These are phyloP conservation scores for Chloropsis hardwickii DNA, from an alignment of 2,113 vertebrate genomes.

Conservation along the genomic window DNA sequence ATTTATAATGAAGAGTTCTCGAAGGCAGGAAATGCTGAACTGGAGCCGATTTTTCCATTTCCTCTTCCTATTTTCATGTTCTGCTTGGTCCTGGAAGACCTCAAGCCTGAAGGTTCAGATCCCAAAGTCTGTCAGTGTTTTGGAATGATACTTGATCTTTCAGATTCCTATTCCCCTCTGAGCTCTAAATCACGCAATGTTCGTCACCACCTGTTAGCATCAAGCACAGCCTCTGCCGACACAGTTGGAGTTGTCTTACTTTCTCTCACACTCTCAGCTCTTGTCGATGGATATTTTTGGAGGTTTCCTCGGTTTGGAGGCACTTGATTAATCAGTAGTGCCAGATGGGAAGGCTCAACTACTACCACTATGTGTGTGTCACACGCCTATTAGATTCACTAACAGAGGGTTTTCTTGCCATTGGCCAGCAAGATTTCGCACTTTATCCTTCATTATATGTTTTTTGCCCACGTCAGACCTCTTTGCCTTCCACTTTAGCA, in stretches of 20 bases:
- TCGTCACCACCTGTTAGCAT: conserved; percentile 17
- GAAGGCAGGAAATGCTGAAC: neutral
- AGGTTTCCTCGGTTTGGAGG: conserved; percentile 5
- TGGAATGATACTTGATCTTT: conserved; percentile 54
- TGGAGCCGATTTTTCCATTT: neutral
- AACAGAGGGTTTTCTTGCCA: neutral
- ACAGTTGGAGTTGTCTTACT: conserved; percentile 39
- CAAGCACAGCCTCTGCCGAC: conserved; percentile 25
- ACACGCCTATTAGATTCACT: neutral
- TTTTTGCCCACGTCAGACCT: neutral
- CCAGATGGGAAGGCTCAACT: conserved; percentile 16
- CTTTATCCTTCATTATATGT: neutral
- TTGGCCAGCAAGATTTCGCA: neutral
- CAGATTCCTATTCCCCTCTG: neutral
- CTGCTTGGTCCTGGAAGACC: neutral
- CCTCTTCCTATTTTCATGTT: neutral
- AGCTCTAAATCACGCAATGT: neutral
- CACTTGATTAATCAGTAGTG: conserved; percentile 14
- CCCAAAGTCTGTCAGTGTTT: conserved; percentile 7
- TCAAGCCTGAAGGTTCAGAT: neutral
- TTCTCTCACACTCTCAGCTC: conserved; percentile 17
- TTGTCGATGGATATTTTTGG: neutral
- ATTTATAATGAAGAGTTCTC: neutral
- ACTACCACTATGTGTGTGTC: neutral
- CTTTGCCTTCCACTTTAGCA: neutral